phyloP scores from a whole-genome alignment of 2,888 invertebrate genomes.

The Dinocampus coccinellae region DNA sequence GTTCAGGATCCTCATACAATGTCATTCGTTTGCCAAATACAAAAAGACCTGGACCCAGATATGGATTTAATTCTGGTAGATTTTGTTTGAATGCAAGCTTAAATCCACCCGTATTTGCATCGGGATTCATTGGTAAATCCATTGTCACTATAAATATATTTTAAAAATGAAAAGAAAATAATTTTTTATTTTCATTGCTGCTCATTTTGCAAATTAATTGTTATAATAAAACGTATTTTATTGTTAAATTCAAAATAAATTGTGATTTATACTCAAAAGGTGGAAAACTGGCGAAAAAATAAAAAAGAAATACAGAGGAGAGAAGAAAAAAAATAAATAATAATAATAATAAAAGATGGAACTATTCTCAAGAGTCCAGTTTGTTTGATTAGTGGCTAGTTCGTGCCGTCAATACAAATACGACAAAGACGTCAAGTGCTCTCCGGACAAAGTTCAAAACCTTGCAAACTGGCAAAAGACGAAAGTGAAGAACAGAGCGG shows the following conservation, averaged over 20 bases:
- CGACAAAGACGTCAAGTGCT: slow-evolving; percentile 10
- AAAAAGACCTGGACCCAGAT: slow-evolving; percentile 79
- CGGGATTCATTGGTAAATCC: slow-evolving; percentile 78
- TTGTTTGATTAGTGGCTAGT: slow-evolving; percentile 46
- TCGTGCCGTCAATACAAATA: slow-evolving; percentile 47
- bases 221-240: too few species aligned
- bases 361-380: slow-evolving; percentile 34
- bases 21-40: slow-evolving; percentile 73
- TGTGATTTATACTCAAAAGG: neutral
- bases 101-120: slow-evolving; percentile 85
- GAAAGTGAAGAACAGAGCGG: neutral
- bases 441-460: neutral
- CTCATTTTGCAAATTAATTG: too few species aligned
- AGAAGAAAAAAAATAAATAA: slow-evolving; percentile 18
- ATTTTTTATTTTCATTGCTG: neutral
- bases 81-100: slow-evolving; percentile 83
- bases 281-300: too few species aligned
- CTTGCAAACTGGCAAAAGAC: neutral
- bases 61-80: slow-evolving; percentile 79
- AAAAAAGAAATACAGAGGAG: neutral
- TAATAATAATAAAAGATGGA: slow-evolving; percentile 18
- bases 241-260: slow-evolving; percentile 21
- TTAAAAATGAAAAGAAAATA: neutral
- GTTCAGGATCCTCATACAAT: slow-evolving; percentile 73
- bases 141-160: slow-evolving; percentile 78